Evolutionary conservation across 2,888 invertebrate genomes (phyloP).

Genomic region (Adelognathus sp.): DNA sequence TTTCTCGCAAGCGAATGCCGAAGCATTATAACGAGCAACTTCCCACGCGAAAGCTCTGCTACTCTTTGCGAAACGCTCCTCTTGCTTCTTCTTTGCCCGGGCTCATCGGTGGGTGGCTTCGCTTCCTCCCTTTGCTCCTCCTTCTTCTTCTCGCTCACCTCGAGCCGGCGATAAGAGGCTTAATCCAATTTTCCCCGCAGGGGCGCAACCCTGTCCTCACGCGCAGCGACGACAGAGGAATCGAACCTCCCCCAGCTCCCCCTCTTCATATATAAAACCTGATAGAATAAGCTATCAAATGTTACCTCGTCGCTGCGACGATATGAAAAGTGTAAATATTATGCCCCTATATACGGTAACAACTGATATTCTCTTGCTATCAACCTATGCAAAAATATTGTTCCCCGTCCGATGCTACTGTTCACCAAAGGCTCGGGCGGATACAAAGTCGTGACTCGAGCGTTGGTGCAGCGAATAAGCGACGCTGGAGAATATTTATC

Average conservation of each 20-base stretch:
- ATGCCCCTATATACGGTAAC: background rate
- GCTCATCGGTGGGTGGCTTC: slow-evolving; percentile 4
- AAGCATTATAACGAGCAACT: slow-evolving; percentile 59
- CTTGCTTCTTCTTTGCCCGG: slow-evolving; percentile 14
- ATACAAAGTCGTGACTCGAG: background rate
- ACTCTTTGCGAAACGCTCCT: background rate
- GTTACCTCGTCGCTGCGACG: background rate
- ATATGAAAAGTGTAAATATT: slow-evolving; percentile 24
- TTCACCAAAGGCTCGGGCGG: background rate
- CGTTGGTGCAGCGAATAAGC: background rate
- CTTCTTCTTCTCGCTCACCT: slow-evolving; percentile 19
- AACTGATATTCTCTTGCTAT: background rate
- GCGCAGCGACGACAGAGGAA: background rate
- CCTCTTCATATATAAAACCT: background rate
- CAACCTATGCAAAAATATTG: slow-evolving; percentile 11
- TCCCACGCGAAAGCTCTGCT: slow-evolving; percentile 21
- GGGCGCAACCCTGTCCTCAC: slow-evolving; percentile 9
- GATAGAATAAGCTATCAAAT: slow-evolving; percentile 24
- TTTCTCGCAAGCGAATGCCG: slow-evolving; percentile 55
- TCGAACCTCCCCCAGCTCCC: slow-evolving; percentile 15
- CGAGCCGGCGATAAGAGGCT: slow-evolving; percentile 37
- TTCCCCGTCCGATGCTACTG: background rate
- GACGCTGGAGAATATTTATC: background rate
- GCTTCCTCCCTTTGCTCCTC: slow-evolving; percentile 10
- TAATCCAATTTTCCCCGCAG: slow-evolving; percentile 42